A percentile compares a stretch with the other conserved stretches of the same genome.
These are phyloP conservation scores for Conomelus anceps DNA, from an alignment of 2,888 invertebrate genomes.

Conservation along the genomic window DNA sequence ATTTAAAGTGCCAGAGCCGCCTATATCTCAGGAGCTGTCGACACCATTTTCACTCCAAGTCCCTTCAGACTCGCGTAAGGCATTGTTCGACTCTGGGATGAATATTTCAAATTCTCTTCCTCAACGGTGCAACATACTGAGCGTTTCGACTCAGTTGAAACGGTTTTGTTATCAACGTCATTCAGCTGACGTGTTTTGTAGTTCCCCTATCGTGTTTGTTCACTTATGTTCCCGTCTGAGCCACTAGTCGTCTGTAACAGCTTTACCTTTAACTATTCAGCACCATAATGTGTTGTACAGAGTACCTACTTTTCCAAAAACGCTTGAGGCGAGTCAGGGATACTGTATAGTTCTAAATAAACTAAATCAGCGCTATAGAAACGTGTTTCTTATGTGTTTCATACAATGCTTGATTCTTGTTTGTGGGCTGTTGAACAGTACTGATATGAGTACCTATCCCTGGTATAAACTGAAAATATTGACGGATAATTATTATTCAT, in stretches of 20 bases:
- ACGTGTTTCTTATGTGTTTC: neutral
- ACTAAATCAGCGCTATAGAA: neutral
- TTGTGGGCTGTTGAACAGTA: too few relatives aligned
- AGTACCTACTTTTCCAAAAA: neutral
- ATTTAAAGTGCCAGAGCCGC: neutral
- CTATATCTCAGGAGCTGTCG: neutral
- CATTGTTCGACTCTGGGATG: neutral
- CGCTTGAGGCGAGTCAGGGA: neutral
- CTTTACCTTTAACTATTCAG: neutral
- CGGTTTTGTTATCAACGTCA: neutral
- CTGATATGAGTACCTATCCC: too few relatives aligned
- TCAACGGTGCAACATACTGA: neutral
- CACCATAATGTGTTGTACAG: neutral
- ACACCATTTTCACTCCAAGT: neutral
- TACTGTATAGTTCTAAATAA: neutral
- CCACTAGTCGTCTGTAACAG: too few relatives aligned
- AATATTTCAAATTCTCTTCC: neutral
- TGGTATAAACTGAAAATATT: too few relatives aligned
- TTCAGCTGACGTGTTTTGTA: neutral
- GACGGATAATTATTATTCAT: too few relatives aligned
- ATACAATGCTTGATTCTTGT: neutral
- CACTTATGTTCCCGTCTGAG: neutral
- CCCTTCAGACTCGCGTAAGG: too few relatives aligned
- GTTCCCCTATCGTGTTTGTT: neutral
- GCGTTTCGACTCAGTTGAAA: neutral